Evolutionary conservation across 2,797 vertebrate genomes (phyloP), one percentile per base, ranked within the genome.

Genomic region (Sebastes nivosus): DNA sequence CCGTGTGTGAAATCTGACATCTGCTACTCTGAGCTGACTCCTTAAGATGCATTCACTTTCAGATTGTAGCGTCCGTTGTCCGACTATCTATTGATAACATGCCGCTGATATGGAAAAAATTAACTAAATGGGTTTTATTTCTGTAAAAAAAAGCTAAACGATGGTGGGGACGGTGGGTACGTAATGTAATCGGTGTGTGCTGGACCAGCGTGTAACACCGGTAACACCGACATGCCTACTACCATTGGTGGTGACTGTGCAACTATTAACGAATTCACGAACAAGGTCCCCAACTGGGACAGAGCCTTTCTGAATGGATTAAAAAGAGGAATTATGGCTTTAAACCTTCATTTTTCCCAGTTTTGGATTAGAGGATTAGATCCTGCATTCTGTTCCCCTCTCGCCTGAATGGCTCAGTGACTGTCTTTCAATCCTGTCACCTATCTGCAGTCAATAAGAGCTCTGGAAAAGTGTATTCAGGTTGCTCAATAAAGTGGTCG

Each of bases 361-460:
- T 83, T 91, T 91, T 92, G 77, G 42, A 50, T 50, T 50, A 92
- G 80, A 86, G 90, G 94, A 95, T 95, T 93, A 94, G 82, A 89
- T 63, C 46, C 52, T 75, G 70, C 80, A 81, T 80, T 89, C 79
- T 85, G 86, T 80, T 76, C 81, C 36, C 67, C 57, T 69, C 46
- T 81, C 8, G 75, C 79, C 75, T 57, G 75, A 76, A 76, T 81
- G 81, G 74, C 73, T 77, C 75, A 67, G 60, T 57, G 76, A 34
- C 80, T 81, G 71, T 70, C 69, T 67, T 87, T 84, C 75, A 73
- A 38, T 77, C 64, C 79, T 59, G 72, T 77, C 79, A 86, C 76
- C 78, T 82, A 74, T 70, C 63, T 77, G 69, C 69, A 75, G 83
- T 83, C 81, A 59, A 1, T 63, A 72, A 68, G 36, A 77, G 46